Evolutionary conservation across 1,140 invertebrate species (phyloP).

Genomic region (Drosophila ercepeae): DNA sequence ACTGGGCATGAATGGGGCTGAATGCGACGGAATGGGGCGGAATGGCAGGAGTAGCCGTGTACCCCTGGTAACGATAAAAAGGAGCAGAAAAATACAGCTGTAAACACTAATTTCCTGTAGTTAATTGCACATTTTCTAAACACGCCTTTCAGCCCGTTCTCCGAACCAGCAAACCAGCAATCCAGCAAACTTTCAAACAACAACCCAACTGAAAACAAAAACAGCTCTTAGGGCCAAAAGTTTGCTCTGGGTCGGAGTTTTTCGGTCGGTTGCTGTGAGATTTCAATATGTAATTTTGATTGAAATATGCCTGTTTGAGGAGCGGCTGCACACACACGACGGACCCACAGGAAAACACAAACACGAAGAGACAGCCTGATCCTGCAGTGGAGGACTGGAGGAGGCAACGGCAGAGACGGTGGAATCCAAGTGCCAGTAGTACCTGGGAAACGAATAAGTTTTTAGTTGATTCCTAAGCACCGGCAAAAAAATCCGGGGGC

Average conservation of each 20-base stretch:
- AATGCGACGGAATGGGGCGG: too few species aligned
- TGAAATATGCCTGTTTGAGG: constrained; percentile 79
- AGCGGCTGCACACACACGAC: constrained; percentile 21
- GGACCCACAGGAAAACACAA: constrained; percentile 23
- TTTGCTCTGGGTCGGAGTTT: constrained; percentile 42
- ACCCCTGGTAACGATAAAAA: constrained; percentile 7
- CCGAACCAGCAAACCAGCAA: too few species aligned
- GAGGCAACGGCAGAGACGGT: neutral
- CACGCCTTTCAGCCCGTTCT: constrained; percentile 21
- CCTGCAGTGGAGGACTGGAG: neutral
- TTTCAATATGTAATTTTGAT: constrained; percentile 78
- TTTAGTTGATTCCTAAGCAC: constrained; percentile 44
- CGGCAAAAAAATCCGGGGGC: constrained; percentile 1
- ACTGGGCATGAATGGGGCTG: neutral
- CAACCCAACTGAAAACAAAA: constrained; percentile 40
- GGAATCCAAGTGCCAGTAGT: constrained; percentile 42
- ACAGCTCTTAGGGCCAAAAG: constrained; percentile 39
- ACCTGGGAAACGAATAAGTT: constrained; percentile 62
- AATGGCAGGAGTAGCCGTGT: neutral
- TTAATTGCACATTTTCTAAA: constrained; percentile 80
- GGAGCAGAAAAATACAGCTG: constrained; percentile 37
- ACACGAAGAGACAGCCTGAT: constrained; percentile 26
- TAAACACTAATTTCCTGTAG: constrained; percentile 76
- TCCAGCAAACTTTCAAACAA: constrained; percentile 40
- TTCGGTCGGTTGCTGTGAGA: constrained; percentile 41